Evolutionary conservation across 1,140 invertebrate species (phyloP), one percentile per base, ranked within the genome.

Genomic region (Zaprionus ghesquierei): DNA sequence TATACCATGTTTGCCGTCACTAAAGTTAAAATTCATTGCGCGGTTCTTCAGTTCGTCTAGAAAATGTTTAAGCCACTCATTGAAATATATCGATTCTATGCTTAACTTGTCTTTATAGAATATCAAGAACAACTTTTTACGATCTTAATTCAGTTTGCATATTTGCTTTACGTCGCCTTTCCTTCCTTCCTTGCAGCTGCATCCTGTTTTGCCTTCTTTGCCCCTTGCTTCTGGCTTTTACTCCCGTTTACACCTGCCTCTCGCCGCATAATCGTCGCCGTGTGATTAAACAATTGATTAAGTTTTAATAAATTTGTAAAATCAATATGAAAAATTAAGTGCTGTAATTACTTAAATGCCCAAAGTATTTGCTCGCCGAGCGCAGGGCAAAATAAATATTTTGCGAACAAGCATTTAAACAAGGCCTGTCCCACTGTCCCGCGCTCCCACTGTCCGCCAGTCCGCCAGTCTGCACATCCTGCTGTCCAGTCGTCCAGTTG

Each of bases 271-370:
- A n/a, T n/a, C n/a, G n/a, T n/a, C n/a, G n/a, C 5, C 75, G 70
- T 77, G 66, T 68, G 79, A 81, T 82, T 77, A 87, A 81, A 76
- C 82, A 87, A 87, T 86, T 86, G 84, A 81, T 86, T 82, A 87
- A 79, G 75, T 86, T 86, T 82, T 87, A 87, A 87, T 87, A 82
- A 87, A 86, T 81, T 87, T 79, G 82, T 60, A 87, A 86, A 87
- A 86, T 86, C 82, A 86, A 86, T 86, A 86, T 87, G 79, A 86
- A 87, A 86, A 87, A 86, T 86, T 79, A 86, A 86, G 82, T 87
- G 82, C 75, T 61, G 82, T 86, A 87, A 86, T 86, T 86, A 86
- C 82, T 86, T 86, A 82, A 86, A 86, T 86, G 82, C 75, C 79
- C 35, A 15, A 41, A 15, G n/a, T 86, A 82, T 86, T 86, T 86